These are phyloP conservation scores for Scomberomorus guttatus DNA, from an alignment of 2,797 vertebrate species.

Conservation along the genomic window DNA sequence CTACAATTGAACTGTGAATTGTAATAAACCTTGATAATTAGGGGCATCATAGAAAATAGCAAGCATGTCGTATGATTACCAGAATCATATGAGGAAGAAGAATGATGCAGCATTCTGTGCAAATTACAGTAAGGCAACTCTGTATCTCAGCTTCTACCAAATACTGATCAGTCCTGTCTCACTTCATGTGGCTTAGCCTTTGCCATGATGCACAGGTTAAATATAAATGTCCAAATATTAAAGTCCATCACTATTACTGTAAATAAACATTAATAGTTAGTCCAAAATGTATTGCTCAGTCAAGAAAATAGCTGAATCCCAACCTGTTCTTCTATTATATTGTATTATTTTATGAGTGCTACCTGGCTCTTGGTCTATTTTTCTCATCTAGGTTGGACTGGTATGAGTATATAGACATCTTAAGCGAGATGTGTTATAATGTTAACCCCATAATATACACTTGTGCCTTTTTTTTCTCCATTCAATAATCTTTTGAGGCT, in stretches of 20 bases:
- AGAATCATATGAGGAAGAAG: neutral
- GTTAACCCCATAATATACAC: neutral
- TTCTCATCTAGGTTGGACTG: neutral
- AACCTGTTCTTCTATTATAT: neutral
- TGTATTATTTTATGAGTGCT: neutral
- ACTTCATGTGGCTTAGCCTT: neutral
- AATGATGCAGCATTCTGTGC: neutral
- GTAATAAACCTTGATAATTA: neutral
- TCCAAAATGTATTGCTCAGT: neutral
- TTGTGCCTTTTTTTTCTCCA: neutral
- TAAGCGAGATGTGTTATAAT: neutral
- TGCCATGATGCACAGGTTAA: neutral
- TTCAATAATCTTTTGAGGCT: neutral
- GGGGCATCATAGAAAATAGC: neutral
- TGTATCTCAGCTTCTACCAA: neutral
- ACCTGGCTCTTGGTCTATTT: neutral
- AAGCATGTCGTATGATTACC: neutral
- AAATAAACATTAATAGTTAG: neutral
- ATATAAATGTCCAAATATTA: neutral
- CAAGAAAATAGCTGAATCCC: neutral
- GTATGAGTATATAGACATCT: conserved; percentile 9
- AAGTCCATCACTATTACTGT: neutral
- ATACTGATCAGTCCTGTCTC: neutral
- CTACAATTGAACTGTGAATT: neutral
- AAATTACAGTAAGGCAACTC: neutral